Evolutionary conservation across 1,140 invertebrate species (phyloP).

Genomic region (Proales similis): DNA sequence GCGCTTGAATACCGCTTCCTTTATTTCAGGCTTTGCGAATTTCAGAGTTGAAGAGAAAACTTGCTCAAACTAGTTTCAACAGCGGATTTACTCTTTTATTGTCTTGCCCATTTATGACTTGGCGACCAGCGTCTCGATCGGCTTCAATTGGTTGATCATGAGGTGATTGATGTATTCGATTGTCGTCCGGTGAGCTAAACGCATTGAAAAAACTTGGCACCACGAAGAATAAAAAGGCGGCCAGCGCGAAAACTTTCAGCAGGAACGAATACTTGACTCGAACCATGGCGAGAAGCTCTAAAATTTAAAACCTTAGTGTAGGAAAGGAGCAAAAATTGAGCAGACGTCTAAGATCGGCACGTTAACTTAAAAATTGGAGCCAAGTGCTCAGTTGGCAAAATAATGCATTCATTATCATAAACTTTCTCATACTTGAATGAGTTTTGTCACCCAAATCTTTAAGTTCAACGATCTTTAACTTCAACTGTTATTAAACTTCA

Average conservation of each 20-base stretch:
- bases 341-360: too few relatives aligned
- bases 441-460: too few relatives aligned
- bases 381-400: too few relatives aligned
- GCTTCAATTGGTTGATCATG: not conserved
- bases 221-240: slow-evolving; percentile 19
- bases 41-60: too few relatives aligned
- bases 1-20: slow-evolving; percentile 46
- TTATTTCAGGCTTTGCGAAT: not conserved
- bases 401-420: too few relatives aligned
- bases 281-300: slow-evolving; percentile 2
- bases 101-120: not conserved
- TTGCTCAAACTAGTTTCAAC: too few relatives aligned
- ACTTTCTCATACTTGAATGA: too few relatives aligned
- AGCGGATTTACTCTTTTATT: not conserved
- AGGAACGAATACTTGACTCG: slow-evolving; percentile 22
- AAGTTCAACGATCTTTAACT: too few relatives aligned
- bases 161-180: slow-evolving; percentile 20
- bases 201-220: slow-evolving; percentile 25
- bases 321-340: not conserved
- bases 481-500: too few relatives aligned
- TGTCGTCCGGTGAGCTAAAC: not conserved
- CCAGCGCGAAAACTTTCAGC: slow-evolving; percentile 8
- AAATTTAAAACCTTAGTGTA: not conserved
- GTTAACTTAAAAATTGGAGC: too few relatives aligned
- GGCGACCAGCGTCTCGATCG: not conserved